phyloP scores from a whole-genome alignment of 2,888 invertebrate species.

The Teleiodes luculella region DNA sequence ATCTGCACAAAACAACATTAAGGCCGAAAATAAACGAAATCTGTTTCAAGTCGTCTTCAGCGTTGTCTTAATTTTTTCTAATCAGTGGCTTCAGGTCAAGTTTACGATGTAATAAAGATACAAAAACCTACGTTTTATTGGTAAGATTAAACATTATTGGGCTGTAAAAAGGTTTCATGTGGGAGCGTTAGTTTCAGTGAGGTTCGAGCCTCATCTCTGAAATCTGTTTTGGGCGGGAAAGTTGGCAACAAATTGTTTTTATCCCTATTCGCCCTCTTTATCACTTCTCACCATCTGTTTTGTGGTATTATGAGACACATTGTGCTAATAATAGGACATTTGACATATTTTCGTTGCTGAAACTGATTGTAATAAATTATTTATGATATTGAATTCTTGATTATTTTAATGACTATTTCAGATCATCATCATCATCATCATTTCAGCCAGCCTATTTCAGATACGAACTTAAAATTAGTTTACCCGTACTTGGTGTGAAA shows the following conservation, averaged over 20 bases:
- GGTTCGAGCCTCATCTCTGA: neutral
- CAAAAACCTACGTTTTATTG: conserved; percentile 17
- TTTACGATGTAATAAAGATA: conserved; percentile 18
- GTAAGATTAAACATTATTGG: conserved; percentile 17
- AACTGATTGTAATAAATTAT: no score
- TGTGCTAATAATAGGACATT: no score
- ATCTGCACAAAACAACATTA: no score
- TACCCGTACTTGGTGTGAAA: no score
- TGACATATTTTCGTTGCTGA: no score
- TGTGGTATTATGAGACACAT: neutral
- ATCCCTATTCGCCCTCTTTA: neutral
- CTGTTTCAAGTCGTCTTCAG: no score
- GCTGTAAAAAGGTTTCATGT: conserved; percentile 13
- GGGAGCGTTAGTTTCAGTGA: conserved; percentile 9
- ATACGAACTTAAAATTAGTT: no score
- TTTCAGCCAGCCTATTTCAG: no score
- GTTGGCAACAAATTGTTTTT: neutral
- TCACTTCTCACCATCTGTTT: neutral
- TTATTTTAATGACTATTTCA: no score
- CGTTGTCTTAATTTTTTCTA: neutral
- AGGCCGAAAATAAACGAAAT: no score
- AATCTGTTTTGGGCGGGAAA: neutral
- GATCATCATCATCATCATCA: no score
- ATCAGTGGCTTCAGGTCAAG: neutral
- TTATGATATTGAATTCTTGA: no score